These are phyloP conservation scores for Esox masquinongy DNA, from an alignment of 2,797 vertebrate genomes.

Conservation along the genomic window DNA sequence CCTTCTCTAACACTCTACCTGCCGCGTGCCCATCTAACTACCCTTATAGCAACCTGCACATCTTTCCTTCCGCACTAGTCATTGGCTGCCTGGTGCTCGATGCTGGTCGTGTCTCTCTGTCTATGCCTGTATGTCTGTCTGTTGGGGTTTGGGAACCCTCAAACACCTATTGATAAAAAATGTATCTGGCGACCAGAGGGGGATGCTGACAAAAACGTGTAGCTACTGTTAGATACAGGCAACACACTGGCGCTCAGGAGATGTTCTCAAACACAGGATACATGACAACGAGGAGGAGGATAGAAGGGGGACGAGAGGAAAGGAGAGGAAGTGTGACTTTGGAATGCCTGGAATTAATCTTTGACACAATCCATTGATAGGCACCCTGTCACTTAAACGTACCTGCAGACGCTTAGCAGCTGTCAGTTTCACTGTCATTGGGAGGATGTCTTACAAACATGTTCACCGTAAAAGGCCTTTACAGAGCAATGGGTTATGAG, in stretches of 20 bases:
- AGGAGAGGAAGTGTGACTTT: background rate
- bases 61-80: slow-evolving; percentile 60
- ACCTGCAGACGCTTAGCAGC: background rate
- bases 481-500: background rate
- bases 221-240: too few relatives aligned
- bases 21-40: slow-evolving; percentile 52
- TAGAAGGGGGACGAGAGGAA: too few relatives aligned
- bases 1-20: slow-evolving; percentile 58
- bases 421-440: background rate
- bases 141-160: background rate
- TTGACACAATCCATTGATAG: background rate
- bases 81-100: slow-evolving; percentile 55
- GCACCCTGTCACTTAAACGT: background rate
- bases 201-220: too few relatives aligned
- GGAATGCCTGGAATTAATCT: too few relatives aligned
- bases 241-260: too few relatives aligned
- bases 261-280: too few relatives aligned
- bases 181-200: too few relatives aligned
- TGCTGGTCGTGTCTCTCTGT: slow-evolving; percentile 22
- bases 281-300: background rate
- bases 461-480: background rate
- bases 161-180: slow-evolving; percentile 2
- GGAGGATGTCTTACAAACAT: background rate
- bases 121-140: slow-evolving; percentile 4
- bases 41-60: slow-evolving; percentile 61